Evolutionary conservation across 2,113 vertebrate genomes (phyloP).

Genomic region (Ptilorrhoa leucosticta): DNA sequence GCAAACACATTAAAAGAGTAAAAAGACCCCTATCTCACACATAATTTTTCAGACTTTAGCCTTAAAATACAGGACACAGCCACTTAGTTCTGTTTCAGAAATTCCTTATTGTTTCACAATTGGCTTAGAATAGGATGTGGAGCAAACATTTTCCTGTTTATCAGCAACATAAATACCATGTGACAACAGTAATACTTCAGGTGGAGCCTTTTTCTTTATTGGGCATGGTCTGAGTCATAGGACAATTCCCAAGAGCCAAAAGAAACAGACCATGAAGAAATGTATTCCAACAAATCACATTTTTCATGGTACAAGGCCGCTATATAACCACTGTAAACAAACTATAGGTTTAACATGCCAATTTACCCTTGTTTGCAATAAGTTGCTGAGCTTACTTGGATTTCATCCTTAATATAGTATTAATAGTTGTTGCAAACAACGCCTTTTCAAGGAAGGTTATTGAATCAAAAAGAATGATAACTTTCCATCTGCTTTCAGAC

Average conservation of each 20-base stretch:
- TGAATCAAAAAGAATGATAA: background rate
- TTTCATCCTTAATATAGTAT: background rate
- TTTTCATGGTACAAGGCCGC: background rate
- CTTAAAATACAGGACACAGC: background rate
- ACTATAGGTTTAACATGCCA: background rate
- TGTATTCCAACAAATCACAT: background rate
- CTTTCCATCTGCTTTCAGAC: background rate
- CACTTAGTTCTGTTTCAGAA: constrained; percentile 21
- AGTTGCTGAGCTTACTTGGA: background rate
- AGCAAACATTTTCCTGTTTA: background rate
- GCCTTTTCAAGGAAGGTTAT: background rate
- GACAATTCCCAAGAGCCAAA: background rate
- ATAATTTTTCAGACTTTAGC: constrained; percentile 3
- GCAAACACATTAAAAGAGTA: background rate
- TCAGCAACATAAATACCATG: background rate
- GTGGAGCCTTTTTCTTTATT: background rate
- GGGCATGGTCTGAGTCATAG: background rate
- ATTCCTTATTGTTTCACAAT: background rate
- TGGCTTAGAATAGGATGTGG: background rate
- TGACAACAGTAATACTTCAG: background rate
- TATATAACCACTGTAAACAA: background rate
- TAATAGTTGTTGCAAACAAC: background rate
- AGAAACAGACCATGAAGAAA: background rate
- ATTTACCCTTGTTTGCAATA: background rate
- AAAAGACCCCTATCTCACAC: background rate